Conservation (phyloP, 2,797 vertebrate species). For the Phylloscopus collybita region DNA sequence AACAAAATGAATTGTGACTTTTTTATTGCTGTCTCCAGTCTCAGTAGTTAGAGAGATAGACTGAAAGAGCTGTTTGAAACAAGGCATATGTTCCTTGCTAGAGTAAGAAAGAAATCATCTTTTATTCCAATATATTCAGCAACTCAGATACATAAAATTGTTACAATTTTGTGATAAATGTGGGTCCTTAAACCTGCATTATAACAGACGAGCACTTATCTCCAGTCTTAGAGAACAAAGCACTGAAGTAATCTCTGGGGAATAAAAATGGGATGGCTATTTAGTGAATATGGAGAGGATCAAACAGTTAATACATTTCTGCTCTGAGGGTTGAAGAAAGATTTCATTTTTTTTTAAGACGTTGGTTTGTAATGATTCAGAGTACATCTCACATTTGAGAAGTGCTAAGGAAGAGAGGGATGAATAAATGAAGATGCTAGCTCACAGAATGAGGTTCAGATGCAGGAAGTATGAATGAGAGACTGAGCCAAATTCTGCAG, state of each 20-base stretch:
- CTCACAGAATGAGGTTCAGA: constrained; percentile 50
- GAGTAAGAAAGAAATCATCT: not conserved
- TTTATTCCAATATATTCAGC: not conserved
- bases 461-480: constrained; percentile 58
- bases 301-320: not conserved
- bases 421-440: constrained; percentile 31
- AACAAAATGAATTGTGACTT: not conserved
- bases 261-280: not conserved
- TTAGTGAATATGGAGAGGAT: not conserved
- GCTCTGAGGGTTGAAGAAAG: not conserved
- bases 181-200: not conserved
- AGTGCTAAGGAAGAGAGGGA: constrained; percentile 2
- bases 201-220: not conserved
- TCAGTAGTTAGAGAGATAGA: not conserved
- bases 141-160: not conserved
- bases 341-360: not conserved
- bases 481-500: constrained; percentile 40
- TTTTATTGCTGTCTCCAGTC: not conserved
- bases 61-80: not conserved
- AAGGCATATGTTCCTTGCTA: not conserved
- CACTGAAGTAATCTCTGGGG: not conserved
- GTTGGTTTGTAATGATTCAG: not conserved
- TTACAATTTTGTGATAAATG: not conserved
- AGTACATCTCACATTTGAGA: constrained; percentile 24
- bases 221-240: not conserved